These are phyloP conservation scores for Cyclophora albipunctata DNA, from an alignment of 2,888 invertebrate genomes.

Conservation along the genomic window DNA sequence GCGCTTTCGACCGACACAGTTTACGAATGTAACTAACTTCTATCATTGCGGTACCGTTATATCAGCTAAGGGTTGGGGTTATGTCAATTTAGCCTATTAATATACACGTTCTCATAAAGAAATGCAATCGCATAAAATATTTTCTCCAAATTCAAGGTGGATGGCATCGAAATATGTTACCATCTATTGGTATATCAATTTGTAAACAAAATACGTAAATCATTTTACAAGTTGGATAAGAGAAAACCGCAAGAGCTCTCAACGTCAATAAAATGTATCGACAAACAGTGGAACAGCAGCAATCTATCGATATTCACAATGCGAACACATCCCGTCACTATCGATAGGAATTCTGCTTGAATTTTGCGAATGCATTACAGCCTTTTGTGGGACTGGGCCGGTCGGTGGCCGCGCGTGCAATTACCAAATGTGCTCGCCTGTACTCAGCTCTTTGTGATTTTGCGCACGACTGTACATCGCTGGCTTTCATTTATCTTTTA, in stretches of 20 bases:
- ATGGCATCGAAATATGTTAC: no score
- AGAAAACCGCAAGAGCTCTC: slow-evolving; percentile 17
- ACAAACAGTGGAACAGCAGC: slow-evolving; percentile 19
- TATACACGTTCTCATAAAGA: no score
- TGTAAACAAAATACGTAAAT: no score
- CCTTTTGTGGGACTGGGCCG: slow-evolving; percentile 40
- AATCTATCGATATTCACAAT: slow-evolving; percentile 27
- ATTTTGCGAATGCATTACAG: slow-evolving; percentile 42
- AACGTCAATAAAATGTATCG: slow-evolving; percentile 20
- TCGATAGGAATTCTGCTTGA: slow-evolving; percentile 28
- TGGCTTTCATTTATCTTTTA: slow-evolving; percentile 18
- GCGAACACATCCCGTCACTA: slow-evolving; percentile 28
- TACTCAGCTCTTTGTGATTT: slow-evolving; percentile 37
- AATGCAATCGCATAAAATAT: no score
- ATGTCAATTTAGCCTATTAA: no score
- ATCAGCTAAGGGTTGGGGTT: background rate
- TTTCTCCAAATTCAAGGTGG: no score
- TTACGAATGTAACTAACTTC: slow-evolving; percentile 14
- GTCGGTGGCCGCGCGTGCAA: slow-evolving; percentile 33
- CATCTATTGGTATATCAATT: no score
- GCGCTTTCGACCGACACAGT: slow-evolving; percentile 20
- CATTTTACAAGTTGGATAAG: no score
- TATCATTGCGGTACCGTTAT: slow-evolving; percentile 18
- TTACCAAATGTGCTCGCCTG: slow-evolving; percentile 37
- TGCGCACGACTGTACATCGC: slow-evolving; percentile 25